Evolutionary conservation across 92 coral and sea anemone genomes (phyloP).

Genomic region (Epizoanthus rinbou): DNA sequence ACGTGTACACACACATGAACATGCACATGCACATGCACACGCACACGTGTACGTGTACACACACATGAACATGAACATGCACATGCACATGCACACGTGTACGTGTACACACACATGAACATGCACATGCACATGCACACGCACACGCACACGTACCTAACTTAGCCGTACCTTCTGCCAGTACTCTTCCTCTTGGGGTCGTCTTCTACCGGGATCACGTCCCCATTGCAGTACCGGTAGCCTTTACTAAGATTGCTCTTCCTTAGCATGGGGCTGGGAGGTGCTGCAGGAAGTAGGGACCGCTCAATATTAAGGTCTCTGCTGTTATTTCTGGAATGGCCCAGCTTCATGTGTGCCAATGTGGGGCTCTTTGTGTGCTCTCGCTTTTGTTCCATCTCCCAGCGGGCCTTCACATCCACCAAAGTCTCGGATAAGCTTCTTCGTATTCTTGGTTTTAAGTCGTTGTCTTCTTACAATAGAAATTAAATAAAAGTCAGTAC

Average conservation of each 20-base stretch:
- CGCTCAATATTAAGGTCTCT: slow-evolving; percentile 60
- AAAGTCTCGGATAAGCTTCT: slow-evolving; percentile 50
- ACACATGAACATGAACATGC: too few relatives aligned
- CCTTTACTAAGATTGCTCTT: slow-evolving; percentile 96
- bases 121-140: too few relatives aligned
- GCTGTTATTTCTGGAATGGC: slow-evolving; percentile 60
- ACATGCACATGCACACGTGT: too few relatives aligned
- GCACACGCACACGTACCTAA: too few relatives aligned
- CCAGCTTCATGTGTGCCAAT: slow-evolving; percentile 95
- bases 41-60: too few relatives aligned
- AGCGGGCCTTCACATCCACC: slow-evolving; percentile 45
- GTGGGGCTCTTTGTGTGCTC: slow-evolving; percentile 82
- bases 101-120: too few relatives aligned
- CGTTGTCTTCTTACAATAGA: neutral
- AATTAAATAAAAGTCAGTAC: neutral
- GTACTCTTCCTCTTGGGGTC: slow-evolving; percentile 65
- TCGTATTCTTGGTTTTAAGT: slow-evolving; percentile 35
- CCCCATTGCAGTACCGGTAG: slow-evolving; percentile 86
- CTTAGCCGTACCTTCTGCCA: slow-evolving; percentile 58
- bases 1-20: too few relatives aligned
- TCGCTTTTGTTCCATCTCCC: slow-evolving; percentile 57
- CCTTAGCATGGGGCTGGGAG: slow-evolving; percentile 74
- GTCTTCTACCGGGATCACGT: slow-evolving; percentile 80
- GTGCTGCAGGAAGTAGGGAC: slow-evolving; percentile 57
- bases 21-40: too few relatives aligned